Evolutionary conservation across 2,797 vertebrate species (phyloP).

Genomic region (Pygocentrus nattereri): DNA sequence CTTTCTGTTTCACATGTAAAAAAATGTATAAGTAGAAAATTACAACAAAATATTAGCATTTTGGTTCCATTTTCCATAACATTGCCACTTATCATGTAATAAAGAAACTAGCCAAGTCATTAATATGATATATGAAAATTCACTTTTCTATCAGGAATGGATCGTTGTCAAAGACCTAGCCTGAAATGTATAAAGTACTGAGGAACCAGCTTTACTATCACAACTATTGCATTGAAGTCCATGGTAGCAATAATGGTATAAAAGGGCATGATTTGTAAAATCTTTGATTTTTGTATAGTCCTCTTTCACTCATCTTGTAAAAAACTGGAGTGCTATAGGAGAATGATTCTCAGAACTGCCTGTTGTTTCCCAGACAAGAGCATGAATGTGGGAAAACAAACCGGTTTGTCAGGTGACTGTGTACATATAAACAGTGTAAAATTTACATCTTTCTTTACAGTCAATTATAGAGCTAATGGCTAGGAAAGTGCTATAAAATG

Average conservation of each 20-base stretch:
- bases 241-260: neutral
- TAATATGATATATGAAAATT: neutral
- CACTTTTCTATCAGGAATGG: neutral
- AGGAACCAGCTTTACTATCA: neutral
- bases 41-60: constrained; percentile 17
- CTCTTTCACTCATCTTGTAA: neutral
- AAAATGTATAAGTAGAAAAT: constrained; percentile 29
- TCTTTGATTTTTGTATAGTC: neutral
- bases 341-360: neutral
- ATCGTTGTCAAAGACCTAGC: neutral
- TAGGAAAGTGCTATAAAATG: constrained; percentile 35
- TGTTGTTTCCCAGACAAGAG: constrained; percentile 1
- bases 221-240: neutral
- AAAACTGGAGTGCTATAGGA: neutral
- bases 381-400: constrained; percentile 18
- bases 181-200: neutral
- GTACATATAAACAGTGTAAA: constrained; percentile 50
- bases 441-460: constrained; percentile 1
- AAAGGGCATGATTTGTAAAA: neutral
- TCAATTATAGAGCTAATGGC: neutral
- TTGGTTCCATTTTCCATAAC: neutral
- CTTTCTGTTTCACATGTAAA: constrained; percentile 27
- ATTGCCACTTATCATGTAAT: neutral
- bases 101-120: neutral
- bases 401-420: constrained; percentile 37